Conservation (phyloP, 2,888 invertebrate genomes). For the Tetragonula carbonaria region DNA sequence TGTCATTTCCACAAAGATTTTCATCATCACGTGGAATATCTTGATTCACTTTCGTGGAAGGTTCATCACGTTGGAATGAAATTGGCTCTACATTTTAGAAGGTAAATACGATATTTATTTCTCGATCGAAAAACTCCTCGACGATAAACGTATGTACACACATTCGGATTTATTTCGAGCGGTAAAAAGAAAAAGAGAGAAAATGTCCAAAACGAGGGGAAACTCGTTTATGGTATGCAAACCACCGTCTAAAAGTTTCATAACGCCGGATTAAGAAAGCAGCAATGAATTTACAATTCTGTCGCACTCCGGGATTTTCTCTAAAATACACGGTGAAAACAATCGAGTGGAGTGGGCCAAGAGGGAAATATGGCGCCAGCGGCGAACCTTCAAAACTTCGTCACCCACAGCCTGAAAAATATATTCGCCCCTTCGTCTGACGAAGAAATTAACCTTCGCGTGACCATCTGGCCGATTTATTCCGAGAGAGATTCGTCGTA, state of each 20-base stretch:
- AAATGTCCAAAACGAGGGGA: background rate
- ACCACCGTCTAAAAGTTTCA: slow-evolving; percentile 26
- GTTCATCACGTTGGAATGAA: background rate
- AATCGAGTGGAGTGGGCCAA: background rate
- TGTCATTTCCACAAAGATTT: background rate
- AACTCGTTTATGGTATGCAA: slow-evolving; percentile 35
- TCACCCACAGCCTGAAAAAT: too few species aligned
- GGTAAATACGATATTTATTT: slow-evolving; percentile 9
- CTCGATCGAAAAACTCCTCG: background rate
- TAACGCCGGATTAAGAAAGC: slow-evolving; percentile 18
- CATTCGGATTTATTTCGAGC: background rate
- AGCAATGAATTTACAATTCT: slow-evolving; percentile 27
- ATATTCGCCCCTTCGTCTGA: background rate
- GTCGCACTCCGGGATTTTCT: slow-evolving; percentile 1
- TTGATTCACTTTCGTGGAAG: background rate
- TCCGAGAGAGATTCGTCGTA: too few species aligned
- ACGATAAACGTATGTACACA: slow-evolving; percentile 9
- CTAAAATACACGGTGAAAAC: background rate
- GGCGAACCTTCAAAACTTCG: background rate
- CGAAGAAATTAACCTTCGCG: background rate
- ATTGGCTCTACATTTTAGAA: background rate
- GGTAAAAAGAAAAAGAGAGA: background rate
- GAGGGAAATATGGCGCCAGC: background rate
- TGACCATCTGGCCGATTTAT: too few species aligned
- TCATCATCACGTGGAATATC: background rate